Conservation (phyloP, 1,140 invertebrate species). For the Plectrocnemia conspersa region DNA sequence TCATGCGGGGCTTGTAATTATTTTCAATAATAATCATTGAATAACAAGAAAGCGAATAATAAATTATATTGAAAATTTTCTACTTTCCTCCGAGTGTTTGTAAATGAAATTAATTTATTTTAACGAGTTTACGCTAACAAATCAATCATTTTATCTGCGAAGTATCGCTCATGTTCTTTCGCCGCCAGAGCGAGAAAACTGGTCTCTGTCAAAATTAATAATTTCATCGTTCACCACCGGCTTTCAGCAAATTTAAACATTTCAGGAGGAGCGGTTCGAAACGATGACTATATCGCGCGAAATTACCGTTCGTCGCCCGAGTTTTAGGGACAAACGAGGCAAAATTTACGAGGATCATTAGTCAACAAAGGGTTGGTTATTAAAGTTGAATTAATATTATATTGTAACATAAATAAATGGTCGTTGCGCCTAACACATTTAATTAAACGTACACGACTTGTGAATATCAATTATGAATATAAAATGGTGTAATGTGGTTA, state of each 20-base stretch:
- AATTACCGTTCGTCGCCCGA: neutral
- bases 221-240: neutral
- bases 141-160: too few species aligned
- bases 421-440: constrained; percentile 2
- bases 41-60: too few species aligned
- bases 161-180: too few species aligned
- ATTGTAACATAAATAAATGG: constrained; percentile 14
- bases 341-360: constrained; percentile 17
- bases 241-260: neutral
- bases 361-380: constrained; percentile 10
- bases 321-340: neutral
- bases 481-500: too few species aligned
- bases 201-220: neutral
- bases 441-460: too few species aligned
- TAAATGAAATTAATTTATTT: too few species aligned
- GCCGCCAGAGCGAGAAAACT: neutral
- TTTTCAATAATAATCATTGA: too few species aligned
- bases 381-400: constrained; percentile 8
- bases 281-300: constrained; percentile 3
- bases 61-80: too few species aligned
- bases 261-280: neutral
- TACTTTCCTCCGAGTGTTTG: too few species aligned
- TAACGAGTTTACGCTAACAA: too few species aligned
- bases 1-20: too few species aligned
- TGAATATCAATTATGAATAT: too few species aligned